phyloP scores from a whole-genome alignment of 1,140 invertebrate genomes.

The Argopecten irradians region DNA sequence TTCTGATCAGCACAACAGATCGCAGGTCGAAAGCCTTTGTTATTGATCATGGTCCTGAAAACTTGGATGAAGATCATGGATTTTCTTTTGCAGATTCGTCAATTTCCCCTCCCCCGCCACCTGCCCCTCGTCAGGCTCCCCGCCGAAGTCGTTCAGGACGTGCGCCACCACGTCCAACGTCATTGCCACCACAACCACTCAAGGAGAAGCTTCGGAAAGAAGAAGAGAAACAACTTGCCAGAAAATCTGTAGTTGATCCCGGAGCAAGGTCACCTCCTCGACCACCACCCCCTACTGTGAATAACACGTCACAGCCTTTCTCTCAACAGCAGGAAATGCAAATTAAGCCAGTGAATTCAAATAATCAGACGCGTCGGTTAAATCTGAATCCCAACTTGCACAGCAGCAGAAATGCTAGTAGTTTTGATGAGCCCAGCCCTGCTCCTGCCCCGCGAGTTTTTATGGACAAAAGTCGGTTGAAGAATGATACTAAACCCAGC shows the following conservation, averaged over 20 bases:
- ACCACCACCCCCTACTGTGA: slow-evolving; percentile 41
- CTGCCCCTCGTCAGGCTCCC: slow-evolving; percentile 38
- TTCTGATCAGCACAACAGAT: slow-evolving; percentile 53
- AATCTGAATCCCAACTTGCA: background rate
- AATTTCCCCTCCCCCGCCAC: background rate
- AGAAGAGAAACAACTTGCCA: slow-evolving; percentile 22
- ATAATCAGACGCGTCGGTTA: slow-evolving; percentile 12
- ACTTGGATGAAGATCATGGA: slow-evolving; percentile 29
- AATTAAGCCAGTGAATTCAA: slow-evolving; percentile 12
- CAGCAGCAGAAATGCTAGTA: slow-evolving; percentile 26
- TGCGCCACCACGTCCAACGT: slow-evolving; percentile 45
- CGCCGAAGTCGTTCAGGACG: background rate
- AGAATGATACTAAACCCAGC: background rate
- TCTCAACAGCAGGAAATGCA: slow-evolving; percentile 33
- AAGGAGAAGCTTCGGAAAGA: slow-evolving; percentile 33
- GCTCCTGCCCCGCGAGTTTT: background rate
- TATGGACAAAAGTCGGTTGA: background rate
- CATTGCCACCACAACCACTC: slow-evolving; percentile 43
- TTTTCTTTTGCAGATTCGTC: slow-evolving; percentile 24
- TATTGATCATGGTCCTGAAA: slow-evolving; percentile 33
- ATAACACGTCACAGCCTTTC: slow-evolving; percentile 25
- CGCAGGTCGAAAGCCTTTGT: slow-evolving; percentile 50
- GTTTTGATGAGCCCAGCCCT: slow-evolving; percentile 19
- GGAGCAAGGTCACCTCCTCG: slow-evolving; percentile 42
- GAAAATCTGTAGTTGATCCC: slow-evolving; percentile 39